Conservation (phyloP, 2,113 vertebrate genomes). For the Procavia capensis region DNA sequence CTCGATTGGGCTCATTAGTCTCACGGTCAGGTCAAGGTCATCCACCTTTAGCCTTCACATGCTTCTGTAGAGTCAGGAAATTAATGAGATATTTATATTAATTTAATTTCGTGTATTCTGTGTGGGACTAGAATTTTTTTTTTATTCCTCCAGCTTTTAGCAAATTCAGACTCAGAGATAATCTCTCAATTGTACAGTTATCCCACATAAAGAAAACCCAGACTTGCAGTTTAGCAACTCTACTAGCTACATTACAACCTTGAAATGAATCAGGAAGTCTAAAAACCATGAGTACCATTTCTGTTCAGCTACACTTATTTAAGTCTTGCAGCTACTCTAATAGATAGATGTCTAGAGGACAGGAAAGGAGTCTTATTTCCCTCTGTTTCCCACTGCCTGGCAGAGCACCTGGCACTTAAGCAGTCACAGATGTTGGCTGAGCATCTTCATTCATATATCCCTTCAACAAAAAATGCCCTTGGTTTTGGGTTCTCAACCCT, state of each 20-base stretch:
- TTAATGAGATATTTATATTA: background rate
- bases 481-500: background rate
- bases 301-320: background rate
- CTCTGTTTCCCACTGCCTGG: background rate
- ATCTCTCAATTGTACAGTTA: constrained; percentile 25
- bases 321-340: background rate
- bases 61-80: background rate
- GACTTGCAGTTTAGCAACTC: background rate
- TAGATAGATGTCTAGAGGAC: background rate
- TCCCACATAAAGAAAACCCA: constrained; percentile 3
- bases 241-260: background rate
- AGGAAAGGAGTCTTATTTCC: background rate
- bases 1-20: background rate
- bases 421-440: background rate
- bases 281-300: background rate
- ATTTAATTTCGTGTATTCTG: background rate
- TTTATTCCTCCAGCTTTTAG: constrained; percentile 14
- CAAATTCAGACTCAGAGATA: constrained; percentile 21
- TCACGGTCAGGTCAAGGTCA: background rate
- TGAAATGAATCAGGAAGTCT: constrained; percentile 30
- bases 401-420: background rate
- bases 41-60: background rate
- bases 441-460: background rate
- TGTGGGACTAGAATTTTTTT: background rate
- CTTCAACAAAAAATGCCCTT: background rate